Evolutionary conservation across 2,113 vertebrate genomes (phyloP).

Genomic region (Megalops atlanticus): DNA sequence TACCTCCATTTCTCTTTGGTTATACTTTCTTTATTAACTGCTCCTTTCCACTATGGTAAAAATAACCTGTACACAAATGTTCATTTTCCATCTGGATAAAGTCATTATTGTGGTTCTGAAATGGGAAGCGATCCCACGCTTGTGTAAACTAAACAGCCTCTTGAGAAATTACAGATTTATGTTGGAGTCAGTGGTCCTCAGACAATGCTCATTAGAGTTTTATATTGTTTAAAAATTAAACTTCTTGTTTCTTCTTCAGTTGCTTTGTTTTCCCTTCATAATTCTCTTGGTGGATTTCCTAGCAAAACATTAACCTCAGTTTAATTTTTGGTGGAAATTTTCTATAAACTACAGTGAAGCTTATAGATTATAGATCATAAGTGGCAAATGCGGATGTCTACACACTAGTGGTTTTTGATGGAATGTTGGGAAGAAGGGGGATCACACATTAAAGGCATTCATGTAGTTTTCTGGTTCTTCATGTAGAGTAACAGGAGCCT

Average conservation of each 20-base stretch:
- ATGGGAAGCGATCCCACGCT: background rate
- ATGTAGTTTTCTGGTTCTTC: background rate
- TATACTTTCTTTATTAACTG: constrained; percentile 38
- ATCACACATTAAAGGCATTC: background rate
- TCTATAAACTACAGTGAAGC: too few species aligned
- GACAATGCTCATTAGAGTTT: background rate
- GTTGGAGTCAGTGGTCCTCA: constrained; percentile 1
- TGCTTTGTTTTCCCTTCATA: constrained; percentile 15
- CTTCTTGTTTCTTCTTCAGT: constrained; percentile 40
- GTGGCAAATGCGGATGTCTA: too few species aligned
- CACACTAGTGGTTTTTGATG: constrained; percentile 10
- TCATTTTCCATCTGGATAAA: constrained; percentile 59
- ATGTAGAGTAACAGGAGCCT: background rate
- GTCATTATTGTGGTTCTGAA: background rate
- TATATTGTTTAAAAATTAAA: constrained; percentile 15
- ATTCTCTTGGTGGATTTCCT: background rate
- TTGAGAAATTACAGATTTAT: constrained; percentile 13
- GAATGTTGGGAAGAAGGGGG: background rate
- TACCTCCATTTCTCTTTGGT: background rate
- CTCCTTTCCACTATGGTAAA: constrained; percentile 52
- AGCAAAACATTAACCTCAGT: background rate
- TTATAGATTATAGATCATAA: too few species aligned
- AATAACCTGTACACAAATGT: constrained; percentile 57
- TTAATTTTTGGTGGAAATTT: background rate
- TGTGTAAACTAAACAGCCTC: constrained; percentile 8